phyloP scores from a whole-genome alignment of 2,113 vertebrate species.

The Panthera tigris region DNA sequence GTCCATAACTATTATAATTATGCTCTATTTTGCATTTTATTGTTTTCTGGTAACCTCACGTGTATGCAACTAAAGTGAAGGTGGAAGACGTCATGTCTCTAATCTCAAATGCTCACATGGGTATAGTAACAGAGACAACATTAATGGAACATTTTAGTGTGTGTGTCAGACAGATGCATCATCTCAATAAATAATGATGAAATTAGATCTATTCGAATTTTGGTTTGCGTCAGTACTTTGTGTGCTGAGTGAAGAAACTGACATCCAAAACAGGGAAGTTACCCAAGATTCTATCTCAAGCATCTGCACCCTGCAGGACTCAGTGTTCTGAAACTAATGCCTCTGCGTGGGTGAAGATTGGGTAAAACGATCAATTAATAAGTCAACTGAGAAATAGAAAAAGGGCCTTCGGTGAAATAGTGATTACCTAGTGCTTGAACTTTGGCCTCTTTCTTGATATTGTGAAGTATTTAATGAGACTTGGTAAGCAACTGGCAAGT shows the following conservation, averaged over 20 bases:
- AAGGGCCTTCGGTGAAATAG: background rate
- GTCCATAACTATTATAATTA: background rate
- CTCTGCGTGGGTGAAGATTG: too few species aligned
- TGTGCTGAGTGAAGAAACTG: background rate
- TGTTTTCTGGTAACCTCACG: background rate
- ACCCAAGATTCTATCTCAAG: background rate
- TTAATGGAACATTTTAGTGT: background rate
- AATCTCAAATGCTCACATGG: background rate
- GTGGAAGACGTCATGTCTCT: background rate
- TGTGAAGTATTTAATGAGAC: conserved; percentile 8
- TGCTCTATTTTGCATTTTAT: background rate
- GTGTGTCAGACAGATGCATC: background rate
- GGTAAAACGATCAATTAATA: background rate
- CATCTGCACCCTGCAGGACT: background rate
- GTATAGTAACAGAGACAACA: background rate
- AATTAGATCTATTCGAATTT: background rate
- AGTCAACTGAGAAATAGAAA: conserved; percentile 2
- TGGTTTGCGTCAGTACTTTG: background rate
- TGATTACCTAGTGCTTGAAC: background rate
- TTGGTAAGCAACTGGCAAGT: background rate
- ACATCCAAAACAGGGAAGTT: background rate
- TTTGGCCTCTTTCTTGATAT: background rate
- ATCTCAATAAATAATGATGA: background rate
- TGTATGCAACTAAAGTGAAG: background rate
- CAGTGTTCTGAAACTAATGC: background rate